A percentile compares a stretch with the other conserved stretches of the same genome.
Conservation (phyloP, 35 echinoderm and acorn worm species). For the Patiria miniata region DNA sequence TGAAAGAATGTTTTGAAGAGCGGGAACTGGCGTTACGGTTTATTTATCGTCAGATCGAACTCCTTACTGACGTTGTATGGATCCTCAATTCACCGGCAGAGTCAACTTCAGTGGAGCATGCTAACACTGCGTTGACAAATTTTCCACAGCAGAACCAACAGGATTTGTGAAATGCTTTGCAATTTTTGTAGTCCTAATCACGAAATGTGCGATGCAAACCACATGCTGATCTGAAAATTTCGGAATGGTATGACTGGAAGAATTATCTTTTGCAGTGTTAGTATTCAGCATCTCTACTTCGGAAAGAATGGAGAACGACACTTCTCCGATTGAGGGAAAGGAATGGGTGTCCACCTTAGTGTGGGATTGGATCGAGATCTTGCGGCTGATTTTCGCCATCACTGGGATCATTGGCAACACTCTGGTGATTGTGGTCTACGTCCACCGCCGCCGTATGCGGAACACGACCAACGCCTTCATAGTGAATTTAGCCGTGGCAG, state of each 20-base stretch:
- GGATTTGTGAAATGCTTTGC: too few relatives aligned
- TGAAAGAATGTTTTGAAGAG: too few relatives aligned
- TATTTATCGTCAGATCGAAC: too few relatives aligned
- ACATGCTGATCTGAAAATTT: background rate
- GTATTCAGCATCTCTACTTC: background rate
- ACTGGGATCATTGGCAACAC: constrained; percentile 65
- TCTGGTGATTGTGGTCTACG: constrained; percentile 38
- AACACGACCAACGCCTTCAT: constrained; percentile 57
- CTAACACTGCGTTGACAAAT: too few relatives aligned
- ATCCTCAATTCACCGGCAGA: too few relatives aligned
- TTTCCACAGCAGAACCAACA: too few relatives aligned
- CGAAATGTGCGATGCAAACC: background rate
- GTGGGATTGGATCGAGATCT: constrained; percentile 36
- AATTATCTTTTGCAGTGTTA: background rate
- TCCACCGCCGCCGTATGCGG: constrained; percentile 3
- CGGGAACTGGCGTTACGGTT: too few relatives aligned
- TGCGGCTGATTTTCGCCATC: constrained; percentile 30
- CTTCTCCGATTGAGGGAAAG: background rate
- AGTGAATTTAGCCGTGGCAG: constrained; percentile 58
- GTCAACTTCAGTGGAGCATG: too few relatives aligned
- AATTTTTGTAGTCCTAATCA: background rate
- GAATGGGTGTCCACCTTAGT: background rate
- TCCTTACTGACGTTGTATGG: too few relatives aligned
- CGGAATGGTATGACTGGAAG: background rate
- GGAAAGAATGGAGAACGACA: background rate